Evolutionary conservation across 2,888 invertebrate genomes (phyloP).

Genomic region (Drosophila buzzatii): DNA sequence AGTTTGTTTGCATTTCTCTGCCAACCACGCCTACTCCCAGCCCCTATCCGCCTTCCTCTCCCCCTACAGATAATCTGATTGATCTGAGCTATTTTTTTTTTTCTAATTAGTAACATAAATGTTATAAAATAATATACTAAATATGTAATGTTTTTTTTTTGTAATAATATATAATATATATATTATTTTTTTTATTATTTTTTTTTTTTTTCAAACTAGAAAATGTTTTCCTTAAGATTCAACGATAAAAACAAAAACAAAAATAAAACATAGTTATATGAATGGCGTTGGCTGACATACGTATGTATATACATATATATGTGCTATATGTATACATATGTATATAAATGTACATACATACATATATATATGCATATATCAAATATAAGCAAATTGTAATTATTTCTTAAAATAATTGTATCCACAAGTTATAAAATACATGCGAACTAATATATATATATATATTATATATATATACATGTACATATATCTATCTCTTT

Average conservation of each 20-base stretch:
- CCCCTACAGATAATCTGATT: not conserved
- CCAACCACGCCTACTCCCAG: not conserved
- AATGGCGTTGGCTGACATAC: slow-evolving; percentile 29
- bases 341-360: slow-evolving; percentile 12
- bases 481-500: no score
- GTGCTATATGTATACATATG: slow-evolving; percentile 19
- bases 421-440: slow-evolving; percentile 64
- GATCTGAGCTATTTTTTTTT: slow-evolving; percentile 19
- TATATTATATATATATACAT: slow-evolving; percentile 7
- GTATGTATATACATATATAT: slow-evolving; percentile 30
- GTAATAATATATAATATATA: slow-evolving; percentile 21
- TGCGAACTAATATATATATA: slow-evolving; percentile 33
- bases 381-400: slow-evolving; percentile 67
- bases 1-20: slow-evolving; percentile 76
- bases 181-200: slow-evolving; percentile 7
- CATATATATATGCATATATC: slow-evolving; percentile 21
- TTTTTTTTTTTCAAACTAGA: slow-evolving; percentile 58
- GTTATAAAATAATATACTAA: slow-evolving; percentile 44
- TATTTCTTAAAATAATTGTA: slow-evolving; percentile 75
- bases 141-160: slow-evolving; percentile 61
- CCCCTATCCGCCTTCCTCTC: not conserved
- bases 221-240: slow-evolving; percentile 69
- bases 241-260: slow-evolving; percentile 60
- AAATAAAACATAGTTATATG: slow-evolving; percentile 53
- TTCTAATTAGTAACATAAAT: slow-evolving; percentile 54